Evolutionary conservation across 2,797 vertebrate species (phyloP), one percentile per base, ranked within the genome.

Genomic region (Pantherophis vulpinus): DNA sequence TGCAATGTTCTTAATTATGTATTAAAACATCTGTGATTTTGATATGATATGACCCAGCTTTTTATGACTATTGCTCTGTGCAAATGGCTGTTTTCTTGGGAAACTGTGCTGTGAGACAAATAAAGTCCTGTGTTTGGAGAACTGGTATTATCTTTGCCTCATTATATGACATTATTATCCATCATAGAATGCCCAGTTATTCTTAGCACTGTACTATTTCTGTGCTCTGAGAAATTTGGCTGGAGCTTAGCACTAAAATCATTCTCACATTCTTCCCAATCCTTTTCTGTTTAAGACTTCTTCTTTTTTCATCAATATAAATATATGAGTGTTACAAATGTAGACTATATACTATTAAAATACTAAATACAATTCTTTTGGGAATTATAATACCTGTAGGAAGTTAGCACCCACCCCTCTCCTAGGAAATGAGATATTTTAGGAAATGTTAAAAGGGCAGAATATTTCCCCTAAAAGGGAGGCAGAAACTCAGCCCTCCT

Each of bases 31-130:
- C 88, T 66, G 94, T 95, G 91, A 20, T 90, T 27, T 89, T 89
- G 93, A 63, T 95, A 88, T 95, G 95, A 90, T 93, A 87, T 94
- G 94, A 90, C 91, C 95, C 55, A 88, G 94, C 61, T 95, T 79
- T 79, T 93, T 95, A 83, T 94, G 58, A 42, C 91, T 94, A 63
- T 90, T 0, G 47, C 95, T 79, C 74, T 1, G 11, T 96, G 96
- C 95, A 95, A 94, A 94, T 88, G 91, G 93, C 91, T 13, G 37
- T 95, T 90, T 96, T 95, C 94, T 90, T 95, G 70, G 93, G 93
- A 96, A 96, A 95, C 94, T 93, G 95, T 95, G 97, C 96, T 96
- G 96, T 92, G 96, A 96, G 97, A 96, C 96, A 86, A 96, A 96
- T 95, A 93, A 20, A 1, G 32, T 9, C 8, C 11, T 66, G 23